Evolutionary conservation across 2,113 vertebrate genomes (phyloP).

Genomic region (Microcebus murinus): DNA sequence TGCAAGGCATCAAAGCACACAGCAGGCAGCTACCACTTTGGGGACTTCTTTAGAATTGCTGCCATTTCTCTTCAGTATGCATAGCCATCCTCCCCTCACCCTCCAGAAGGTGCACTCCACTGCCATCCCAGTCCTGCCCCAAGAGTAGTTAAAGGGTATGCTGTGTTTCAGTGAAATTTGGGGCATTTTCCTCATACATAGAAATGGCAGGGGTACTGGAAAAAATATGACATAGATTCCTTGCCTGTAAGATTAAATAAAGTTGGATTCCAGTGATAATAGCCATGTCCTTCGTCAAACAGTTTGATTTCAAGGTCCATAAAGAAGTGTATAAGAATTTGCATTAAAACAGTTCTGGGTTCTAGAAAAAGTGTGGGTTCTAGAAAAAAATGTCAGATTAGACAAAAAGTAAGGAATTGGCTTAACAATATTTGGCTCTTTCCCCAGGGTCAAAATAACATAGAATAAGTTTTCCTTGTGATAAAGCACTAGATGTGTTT

Average conservation of each 20-base stretch:
- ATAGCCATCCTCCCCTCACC: neutral
- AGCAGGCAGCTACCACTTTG: neutral
- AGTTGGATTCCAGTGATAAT: neutral
- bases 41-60: neutral
- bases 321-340: neutral
- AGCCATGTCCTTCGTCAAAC: neutral
- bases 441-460: neutral
- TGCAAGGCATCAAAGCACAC: neutral
- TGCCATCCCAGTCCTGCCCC: neutral
- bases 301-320: neutral
- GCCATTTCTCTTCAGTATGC: neutral
- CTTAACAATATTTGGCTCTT: neutral
- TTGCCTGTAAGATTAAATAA: neutral
- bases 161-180: neutral
- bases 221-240: neutral
- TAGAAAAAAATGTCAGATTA: neutral
- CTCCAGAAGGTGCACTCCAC: neutral
- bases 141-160: neutral
- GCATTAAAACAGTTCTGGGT: neutral
- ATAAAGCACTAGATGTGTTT: neutral
- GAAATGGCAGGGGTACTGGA: neutral
- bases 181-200: neutral
- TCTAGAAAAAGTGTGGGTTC: neutral
- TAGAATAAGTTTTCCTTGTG: neutral
- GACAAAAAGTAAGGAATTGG: neutral